phyloP scores from a whole-genome alignment of 1,140 invertebrate genomes.

The Vanessa tameamea region DNA sequence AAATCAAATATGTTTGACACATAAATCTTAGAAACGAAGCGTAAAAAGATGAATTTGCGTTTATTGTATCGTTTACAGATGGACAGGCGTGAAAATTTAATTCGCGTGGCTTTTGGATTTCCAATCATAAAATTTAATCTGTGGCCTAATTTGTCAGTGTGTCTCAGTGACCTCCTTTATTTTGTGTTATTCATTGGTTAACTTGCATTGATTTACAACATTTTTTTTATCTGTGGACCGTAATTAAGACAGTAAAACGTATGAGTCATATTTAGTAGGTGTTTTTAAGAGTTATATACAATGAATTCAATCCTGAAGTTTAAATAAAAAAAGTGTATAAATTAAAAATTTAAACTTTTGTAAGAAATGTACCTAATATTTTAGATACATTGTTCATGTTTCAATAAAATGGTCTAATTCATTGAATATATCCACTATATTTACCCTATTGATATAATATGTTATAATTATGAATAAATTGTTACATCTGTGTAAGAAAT shows the following conservation, averaged over 20 bases:
- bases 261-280: no score
- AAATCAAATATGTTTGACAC: constrained; percentile 41
- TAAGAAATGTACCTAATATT: no score
- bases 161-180: constrained; percentile 45
- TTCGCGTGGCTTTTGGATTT: constrained; percentile 62
- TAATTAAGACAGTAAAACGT: background rate
- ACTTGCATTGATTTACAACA: background rate
- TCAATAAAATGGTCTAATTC: no score
- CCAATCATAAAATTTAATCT: constrained; percentile 55
- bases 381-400: no score
- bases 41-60: constrained; percentile 36
- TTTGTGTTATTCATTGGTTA: background rate
- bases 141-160: constrained; percentile 43
- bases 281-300: no score
- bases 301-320: no score
- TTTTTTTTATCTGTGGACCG: background rate
- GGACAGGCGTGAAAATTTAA: constrained; percentile 57
- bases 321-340: no score
- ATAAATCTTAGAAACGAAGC: constrained; percentile 53
- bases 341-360: no score
- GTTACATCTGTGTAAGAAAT: no score
- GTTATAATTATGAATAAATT: no score
- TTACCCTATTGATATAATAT: no score
- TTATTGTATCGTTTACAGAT: constrained; percentile 56
- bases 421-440: no score